A percentile compares a stretch with the other conserved stretches of the same genome.
Evolutionary conservation across 2,797 vertebrate species (phyloP).

Genomic region (Sebastes cheni): DNA sequence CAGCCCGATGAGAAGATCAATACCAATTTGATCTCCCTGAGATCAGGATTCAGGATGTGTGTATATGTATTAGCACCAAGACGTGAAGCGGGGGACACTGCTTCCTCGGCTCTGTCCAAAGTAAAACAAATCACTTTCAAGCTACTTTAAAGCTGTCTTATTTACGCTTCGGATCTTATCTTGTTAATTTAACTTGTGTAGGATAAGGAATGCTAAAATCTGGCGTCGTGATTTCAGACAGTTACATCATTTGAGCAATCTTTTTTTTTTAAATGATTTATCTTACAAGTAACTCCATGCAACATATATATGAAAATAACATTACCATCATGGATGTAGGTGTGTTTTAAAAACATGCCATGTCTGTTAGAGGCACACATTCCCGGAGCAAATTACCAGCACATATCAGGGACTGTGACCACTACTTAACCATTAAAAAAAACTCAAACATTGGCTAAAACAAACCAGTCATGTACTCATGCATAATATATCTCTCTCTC

Average conservation of each 20-base stretch:
- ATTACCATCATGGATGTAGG: background rate
- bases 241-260: background rate
- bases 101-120: background rate
- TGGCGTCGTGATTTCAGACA: background rate
- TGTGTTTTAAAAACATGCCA: background rate
- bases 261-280: background rate
- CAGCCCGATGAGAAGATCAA: background rate
- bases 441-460: no score
- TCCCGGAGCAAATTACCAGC: no score
- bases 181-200: background rate
- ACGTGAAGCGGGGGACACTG: background rate
- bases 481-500: no score
- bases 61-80: constrained; percentile 5
- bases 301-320: background rate
- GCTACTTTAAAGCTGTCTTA: background rate
- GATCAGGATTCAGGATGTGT: constrained; percentile 3
- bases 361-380: no score
- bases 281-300: background rate
- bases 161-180: background rate
- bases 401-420: no score
- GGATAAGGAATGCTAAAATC: background rate
- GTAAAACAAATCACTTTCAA: background rate
- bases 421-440: no score
- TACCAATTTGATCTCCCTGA: constrained; percentile 20
- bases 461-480: no score